Evolutionary conservation across 2,888 invertebrate species (phyloP), one percentile per base, ranked within the genome.

Genomic region (Andrena flavipes): DNA sequence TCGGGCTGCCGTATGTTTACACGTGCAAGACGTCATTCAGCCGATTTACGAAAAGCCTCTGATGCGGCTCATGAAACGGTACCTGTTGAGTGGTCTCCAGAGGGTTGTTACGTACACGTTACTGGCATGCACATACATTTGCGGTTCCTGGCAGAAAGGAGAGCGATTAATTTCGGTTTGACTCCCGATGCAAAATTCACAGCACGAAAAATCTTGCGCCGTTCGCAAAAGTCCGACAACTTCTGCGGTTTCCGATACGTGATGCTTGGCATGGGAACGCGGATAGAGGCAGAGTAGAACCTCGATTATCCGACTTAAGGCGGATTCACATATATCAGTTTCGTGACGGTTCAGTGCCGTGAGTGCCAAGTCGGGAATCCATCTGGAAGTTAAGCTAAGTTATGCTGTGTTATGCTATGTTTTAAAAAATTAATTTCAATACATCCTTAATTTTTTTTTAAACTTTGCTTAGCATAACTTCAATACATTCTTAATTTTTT

Each of bases 31-130:
- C 68, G 76, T 73, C 63, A 77, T 81, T 74, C 76, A 60, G 69
- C 74, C 73, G 81, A 86, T 85, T 85, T 82, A 84, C 69, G 74
- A 67, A 82, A 86, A 84, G 62, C 79, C 82, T 80, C 77, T 60
- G 82, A 80, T 67, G 77, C 65, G 80, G 79, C 75, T 84, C 64
- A 51, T 82, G 75, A 83, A 78, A 42, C 67, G 75, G 62, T 87
- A 89, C 89, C 89, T 89, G 89, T 89, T 89, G 89, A 89, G 89
- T 89, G 83, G 84, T 81, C 89, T 84, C 86, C 71, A 42, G 85
- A 78, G 85, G 76, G 84, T 71, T 82, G 82, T 89, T 86, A 87
- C 73, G 63, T 83, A 80, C 62, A 70, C 35, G 59, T 70, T 73
- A 51, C 68, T 20, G n/a, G 69, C 56, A 69, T 59, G 62, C 79